Conservation (phyloP, 2,797 vertebrate genomes). For the Gouania willdenowi region DNA sequence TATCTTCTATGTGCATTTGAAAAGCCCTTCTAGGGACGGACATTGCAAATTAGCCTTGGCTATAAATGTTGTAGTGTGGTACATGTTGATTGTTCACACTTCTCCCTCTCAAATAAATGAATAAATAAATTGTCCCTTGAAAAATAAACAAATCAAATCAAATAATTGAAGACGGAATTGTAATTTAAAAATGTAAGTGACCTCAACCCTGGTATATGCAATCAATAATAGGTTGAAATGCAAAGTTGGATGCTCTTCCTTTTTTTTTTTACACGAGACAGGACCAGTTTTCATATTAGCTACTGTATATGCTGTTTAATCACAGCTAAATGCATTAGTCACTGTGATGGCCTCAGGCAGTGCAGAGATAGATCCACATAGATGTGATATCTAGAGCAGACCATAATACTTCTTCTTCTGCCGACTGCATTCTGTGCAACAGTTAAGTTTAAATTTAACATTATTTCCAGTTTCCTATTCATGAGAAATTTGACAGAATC, state of each 20-base stretch:
- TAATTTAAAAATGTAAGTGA: no score
- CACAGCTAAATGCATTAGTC: slow-evolving; percentile 63
- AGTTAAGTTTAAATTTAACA: slow-evolving; percentile 48
- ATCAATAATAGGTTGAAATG: slow-evolving; percentile 1
- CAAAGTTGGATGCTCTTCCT: slow-evolving; percentile 11
- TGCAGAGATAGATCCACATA: slow-evolving; percentile 42
- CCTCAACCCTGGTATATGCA: no score
- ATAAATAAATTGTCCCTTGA: no score
- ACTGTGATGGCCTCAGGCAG: slow-evolving; percentile 48
- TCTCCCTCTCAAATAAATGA: no score
- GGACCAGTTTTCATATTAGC: slow-evolving; percentile 46
- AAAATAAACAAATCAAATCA: no score
- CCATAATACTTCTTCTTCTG: slow-evolving; percentile 44
- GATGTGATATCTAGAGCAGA: slow-evolving; percentile 54
- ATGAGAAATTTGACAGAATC: slow-evolving; percentile 35
- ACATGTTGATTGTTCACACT: no score
- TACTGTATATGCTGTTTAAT: slow-evolving; percentile 62
- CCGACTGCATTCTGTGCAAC: slow-evolving; percentile 25
- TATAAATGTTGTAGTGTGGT: no score
- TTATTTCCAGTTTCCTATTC: slow-evolving; percentile 37
- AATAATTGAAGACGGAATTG: no score
- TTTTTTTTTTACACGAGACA: slow-evolving; percentile 37
- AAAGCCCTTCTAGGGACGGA: no score
- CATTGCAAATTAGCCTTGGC: no score
- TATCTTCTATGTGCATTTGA: no score